These are phyloP conservation scores for Loripinus fragilis DNA, from an alignment of 2,888 invertebrate genomes.

Conservation along the genomic window DNA sequence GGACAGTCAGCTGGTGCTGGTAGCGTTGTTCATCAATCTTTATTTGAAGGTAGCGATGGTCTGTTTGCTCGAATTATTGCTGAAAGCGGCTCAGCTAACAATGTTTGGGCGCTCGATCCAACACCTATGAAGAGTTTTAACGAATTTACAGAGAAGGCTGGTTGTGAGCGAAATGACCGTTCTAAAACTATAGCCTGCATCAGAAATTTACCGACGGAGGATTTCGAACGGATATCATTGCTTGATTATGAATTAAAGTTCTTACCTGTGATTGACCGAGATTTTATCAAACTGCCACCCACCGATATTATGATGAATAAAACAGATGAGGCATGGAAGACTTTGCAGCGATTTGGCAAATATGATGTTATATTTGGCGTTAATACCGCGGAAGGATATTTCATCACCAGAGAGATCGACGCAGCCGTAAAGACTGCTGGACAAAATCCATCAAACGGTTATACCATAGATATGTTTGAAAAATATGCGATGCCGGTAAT, in stretches of 20 bases:
- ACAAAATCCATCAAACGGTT: neutral
- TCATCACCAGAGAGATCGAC: neutral
- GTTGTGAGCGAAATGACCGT: neutral
- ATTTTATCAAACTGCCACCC: slow-evolving; percentile 11
- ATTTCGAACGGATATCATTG: neutral
- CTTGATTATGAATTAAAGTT: neutral
- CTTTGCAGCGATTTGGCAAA: neutral
- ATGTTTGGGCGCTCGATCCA: slow-evolving; percentile 8
- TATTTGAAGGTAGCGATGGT: slow-evolving; percentile 36
- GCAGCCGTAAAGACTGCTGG: neutral
- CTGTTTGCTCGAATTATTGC: slow-evolving; percentile 29
- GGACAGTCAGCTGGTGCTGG: slow-evolving; percentile 40
- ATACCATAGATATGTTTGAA: neutral
- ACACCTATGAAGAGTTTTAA: neutral
- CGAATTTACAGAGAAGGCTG: neutral
- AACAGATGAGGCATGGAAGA: neutral
- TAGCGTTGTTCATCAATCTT: slow-evolving; percentile 35
- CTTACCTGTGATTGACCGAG: slow-evolving; percentile 4
- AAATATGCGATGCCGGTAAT: neutral
- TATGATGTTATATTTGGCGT: slow-evolving; percentile 13
- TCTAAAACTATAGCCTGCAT: neutral
- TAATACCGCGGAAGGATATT: neutral
- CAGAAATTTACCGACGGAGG: neutral
- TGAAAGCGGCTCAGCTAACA: slow-evolving; percentile 31
- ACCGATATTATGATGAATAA: neutral